Evolutionary conservation across 2,113 vertebrate species (phyloP), one percentile per base, ranked within the genome.

Genomic region (Tupaia tana): DNA sequence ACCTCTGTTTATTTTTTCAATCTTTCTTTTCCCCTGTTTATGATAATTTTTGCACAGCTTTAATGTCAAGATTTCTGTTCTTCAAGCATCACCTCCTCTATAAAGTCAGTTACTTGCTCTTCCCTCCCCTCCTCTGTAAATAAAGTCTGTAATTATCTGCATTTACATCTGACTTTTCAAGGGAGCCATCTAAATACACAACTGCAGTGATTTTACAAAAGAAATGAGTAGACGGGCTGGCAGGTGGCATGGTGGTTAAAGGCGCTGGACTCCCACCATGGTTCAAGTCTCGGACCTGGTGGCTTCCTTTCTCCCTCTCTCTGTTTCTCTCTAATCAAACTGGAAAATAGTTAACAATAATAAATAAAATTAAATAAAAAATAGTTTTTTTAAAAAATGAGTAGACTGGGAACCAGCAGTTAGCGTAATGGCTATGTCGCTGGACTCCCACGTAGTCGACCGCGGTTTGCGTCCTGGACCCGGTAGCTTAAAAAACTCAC

Each of bases 101-200:
- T 29, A 34, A 90, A 96, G 69, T 12, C 22, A 89, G 43, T 87
- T 92, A 93, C n/a, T 81, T 80, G 79, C 25, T 90, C 14, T 59
- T 34, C 54, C 4, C 6, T 31, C 12, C 6, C 34, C 20, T 25
- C 63, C 59, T 86, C 56, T 90, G 9, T 70, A 86, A 7, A 87
- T 27, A 83, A 93, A 77, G 67, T 69, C 52, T 73, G 6, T 52
- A 88, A 90, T 69, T 92, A 93, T 56, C 29, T 89, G 16, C 90
- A 81, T 83, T 84, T 87, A 97, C 9, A 88, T 19, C 11, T 86
- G 22, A 59, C 27, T 96, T 96, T 92, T 79, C 82, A 90, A 25
- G 29, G 19, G 34, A 73, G 12, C 9, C 56, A 89, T 63, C 75
- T 84, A 92, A 93, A 91, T 19, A 43, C 11, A 96, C 9, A 95